Percentiles rank a stretch among this genome's conserved stretches.
Evolutionary conservation across 2,113 vertebrate genomes (phyloP).

Genomic region (Fulica atra): DNA sequence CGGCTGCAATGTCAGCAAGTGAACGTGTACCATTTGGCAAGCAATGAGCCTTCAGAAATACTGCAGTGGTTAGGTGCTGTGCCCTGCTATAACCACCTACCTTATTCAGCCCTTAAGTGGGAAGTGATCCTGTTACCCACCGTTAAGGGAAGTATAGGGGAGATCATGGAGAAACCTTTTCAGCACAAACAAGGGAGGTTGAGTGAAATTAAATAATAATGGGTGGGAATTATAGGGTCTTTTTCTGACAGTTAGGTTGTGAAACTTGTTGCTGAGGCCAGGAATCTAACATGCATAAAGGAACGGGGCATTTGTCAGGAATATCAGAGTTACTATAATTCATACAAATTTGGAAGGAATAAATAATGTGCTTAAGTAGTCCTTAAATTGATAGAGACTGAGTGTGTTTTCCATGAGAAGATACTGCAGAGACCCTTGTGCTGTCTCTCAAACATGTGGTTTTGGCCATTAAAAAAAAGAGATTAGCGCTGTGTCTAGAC

Average conservation of each 20-base stretch:
- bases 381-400: neutral
- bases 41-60: neutral
- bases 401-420: neutral
- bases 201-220: neutral
- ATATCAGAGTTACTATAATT: neutral
- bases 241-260: neutral
- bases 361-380: neutral
- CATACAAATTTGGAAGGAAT: neutral
- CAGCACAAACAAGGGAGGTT: neutral
- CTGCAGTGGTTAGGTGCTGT: neutral
- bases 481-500: neutral
- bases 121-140: neutral
- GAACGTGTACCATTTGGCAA: neutral
- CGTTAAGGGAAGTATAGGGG: neutral
- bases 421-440: neutral
- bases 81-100: neutral
- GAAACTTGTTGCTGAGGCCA: neutral
- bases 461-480: neutral
- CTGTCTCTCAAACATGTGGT: accelerated
- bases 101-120: neutral
- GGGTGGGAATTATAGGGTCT: neutral
- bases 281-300: neutral
- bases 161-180: neutral
- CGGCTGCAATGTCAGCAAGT: conserved; percentile 9
- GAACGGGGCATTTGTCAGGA: neutral